Conservation (phyloP, 2,888 invertebrate genomes). For the Lapara coniferarum region DNA sequence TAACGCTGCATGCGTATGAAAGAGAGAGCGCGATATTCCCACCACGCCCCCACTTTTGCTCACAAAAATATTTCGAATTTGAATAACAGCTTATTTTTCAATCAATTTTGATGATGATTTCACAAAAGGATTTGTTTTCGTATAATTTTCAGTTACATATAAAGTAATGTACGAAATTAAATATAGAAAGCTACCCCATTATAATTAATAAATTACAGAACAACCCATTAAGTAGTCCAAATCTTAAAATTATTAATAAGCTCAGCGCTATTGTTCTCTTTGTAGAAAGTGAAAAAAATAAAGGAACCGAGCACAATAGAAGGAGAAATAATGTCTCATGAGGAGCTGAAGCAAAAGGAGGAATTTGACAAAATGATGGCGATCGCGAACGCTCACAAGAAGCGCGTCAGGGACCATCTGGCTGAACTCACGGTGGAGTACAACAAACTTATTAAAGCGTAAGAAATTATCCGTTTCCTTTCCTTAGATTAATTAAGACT, state of each 20-base stretch:
- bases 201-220: background rate
- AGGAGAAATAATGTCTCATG: slow-evolving; percentile 79
- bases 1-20: no score
- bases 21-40: no score
- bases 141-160: no score
- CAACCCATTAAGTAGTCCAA: no score
- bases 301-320: slow-evolving; percentile 69
- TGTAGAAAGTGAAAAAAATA: slow-evolving; percentile 53
- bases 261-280: background rate
- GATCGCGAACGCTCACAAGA: slow-evolving; percentile 86
- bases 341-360: slow-evolving; percentile 87
- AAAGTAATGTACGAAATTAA: no score
- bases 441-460: slow-evolving; percentile 81
- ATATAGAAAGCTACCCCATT: no score
- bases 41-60: no score
- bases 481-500: background rate
- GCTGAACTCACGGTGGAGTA: slow-evolving; percentile 83
- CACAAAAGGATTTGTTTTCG: no score
- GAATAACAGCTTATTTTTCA: no score
- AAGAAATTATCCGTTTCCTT: slow-evolving; percentile 37
- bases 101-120: no score
- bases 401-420: slow-evolving; percentile 81
- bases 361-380: slow-evolving; percentile 85
- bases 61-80: no score
- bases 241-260: no score